Evolutionary conservation across 2,113 vertebrate species (phyloP).

Genomic region (Alethe diademata): DNA sequence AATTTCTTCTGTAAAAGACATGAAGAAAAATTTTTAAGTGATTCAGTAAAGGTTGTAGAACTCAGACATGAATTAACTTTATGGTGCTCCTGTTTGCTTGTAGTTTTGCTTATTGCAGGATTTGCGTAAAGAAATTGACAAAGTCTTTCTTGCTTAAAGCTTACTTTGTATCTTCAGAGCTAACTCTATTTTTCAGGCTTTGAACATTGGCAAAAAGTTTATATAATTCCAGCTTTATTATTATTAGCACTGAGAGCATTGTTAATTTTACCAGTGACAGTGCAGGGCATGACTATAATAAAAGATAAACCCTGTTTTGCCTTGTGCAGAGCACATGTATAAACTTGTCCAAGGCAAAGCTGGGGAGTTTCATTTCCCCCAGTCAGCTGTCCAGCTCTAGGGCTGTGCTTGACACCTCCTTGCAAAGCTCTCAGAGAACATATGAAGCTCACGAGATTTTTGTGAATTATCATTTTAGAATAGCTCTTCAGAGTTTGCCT

Average conservation of each 20-base stretch:
- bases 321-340: background rate
- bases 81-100: background rate
- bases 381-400: background rate
- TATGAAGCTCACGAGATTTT: accelerated
- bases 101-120: background rate
- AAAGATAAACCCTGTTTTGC: background rate
- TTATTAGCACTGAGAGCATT: slow-evolving; percentile 36
- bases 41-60: background rate
- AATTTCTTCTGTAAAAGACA: background rate
- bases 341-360: slow-evolving; percentile 8
- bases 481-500: background rate
- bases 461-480: background rate
- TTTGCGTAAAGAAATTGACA: background rate
- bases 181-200: background rate
- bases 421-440: background rate
- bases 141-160: background rate
- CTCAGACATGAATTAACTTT: background rate
- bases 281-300: background rate
- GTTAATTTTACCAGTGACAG: background rate
- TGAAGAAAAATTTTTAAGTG: background rate
- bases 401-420: background rate
- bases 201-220: background rate
- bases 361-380: slow-evolving; percentile 12
- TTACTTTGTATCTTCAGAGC: background rate
- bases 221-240: background rate